Conservation (phyloP, 1,140 invertebrate genomes). For the Ostrea denselamellosa region DNA sequence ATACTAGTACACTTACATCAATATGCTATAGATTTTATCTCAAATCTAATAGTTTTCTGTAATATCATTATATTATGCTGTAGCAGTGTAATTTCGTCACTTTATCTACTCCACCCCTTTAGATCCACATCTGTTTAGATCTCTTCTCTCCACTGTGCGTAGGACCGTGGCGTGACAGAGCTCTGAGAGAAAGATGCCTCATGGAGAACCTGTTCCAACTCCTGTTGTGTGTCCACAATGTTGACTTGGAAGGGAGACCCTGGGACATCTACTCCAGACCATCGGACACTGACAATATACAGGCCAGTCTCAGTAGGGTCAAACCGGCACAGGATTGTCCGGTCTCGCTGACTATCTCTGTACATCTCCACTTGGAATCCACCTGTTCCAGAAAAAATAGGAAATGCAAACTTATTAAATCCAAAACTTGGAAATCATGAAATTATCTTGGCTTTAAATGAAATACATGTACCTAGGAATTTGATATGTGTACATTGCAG, state of each 20-base stretch:
- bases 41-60: not conserved
- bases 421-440: not conserved
- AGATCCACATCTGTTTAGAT: constrained; percentile 2
- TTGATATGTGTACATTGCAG: too few species aligned
- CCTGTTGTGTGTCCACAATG: constrained; percentile 82
- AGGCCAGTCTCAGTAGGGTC: constrained; percentile 99
- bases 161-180: constrained; percentile 37
- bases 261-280: constrained; percentile 94
- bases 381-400: constrained; percentile 79
- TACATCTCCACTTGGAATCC: constrained; percentile 99
- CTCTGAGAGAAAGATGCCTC: constrained; percentile 26
- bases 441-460: too few species aligned
- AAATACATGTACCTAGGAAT: too few species aligned
- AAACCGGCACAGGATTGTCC: constrained; percentile 97
- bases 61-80: constrained; percentile 29
- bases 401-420: not conserved
- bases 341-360: constrained; percentile 98
- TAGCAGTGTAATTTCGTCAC: not conserved
- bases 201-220: constrained; percentile 33
- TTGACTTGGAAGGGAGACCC: constrained; percentile 99
- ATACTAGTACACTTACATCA: not conserved
- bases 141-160: constrained; percentile 46
- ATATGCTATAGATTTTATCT: not conserved
- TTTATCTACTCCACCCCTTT: not conserved
- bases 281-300: constrained; percentile 98